Base-by-base conservation (phyloP, 2,113 vertebrate genomes). In the Macroglossus sobrinus region DNA sequence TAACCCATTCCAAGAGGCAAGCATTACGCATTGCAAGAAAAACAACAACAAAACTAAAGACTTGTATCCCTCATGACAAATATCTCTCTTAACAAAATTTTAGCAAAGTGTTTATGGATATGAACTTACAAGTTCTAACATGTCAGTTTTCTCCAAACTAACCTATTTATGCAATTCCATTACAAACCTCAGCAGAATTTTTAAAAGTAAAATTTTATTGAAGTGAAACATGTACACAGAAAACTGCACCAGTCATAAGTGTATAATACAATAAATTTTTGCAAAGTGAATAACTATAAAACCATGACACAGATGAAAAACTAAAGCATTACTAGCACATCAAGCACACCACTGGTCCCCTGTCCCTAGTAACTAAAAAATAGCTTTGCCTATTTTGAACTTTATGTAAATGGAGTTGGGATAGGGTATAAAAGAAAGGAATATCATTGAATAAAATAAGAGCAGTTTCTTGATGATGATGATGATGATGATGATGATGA, bases 371-470 rank as follows among this genome's bases (percentile, higher is more conserved):
- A 84, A 66, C n/a, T 40, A 63, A 33, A 88, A 13, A 92, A 61
- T 30, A 79, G 11, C 38, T 84, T 94, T 66, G 4, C 22, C 43
- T 74, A 30, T 63, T 78, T 78, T 57, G 33, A 50, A 57, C 38
- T 55, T 78, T 53, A 55, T 84, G 13, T 66, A 84, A 47, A 64
- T 40, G 14, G 13, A 75, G 8, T n/a, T 22, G 45, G 57, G n/a
- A 5, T 53, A 11, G 24, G 22, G 4, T 74, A 33, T 75, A 69
- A 75, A 92, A 78, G 47, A 61, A 61, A 74, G 79, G 30, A 59
- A 28, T 30, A 40, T 55, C 71, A 94, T 26, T 90, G 69, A 96
- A 91, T 78, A 84, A 90, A 89, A 74, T 61, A 68, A 92, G 57
- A 79, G n/a, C n/a, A 43, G 33, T 81, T 55, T 53, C 66, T 81